Conservation (phyloP, 2,888 invertebrate genomes). For the Lithodes maja region DNA sequence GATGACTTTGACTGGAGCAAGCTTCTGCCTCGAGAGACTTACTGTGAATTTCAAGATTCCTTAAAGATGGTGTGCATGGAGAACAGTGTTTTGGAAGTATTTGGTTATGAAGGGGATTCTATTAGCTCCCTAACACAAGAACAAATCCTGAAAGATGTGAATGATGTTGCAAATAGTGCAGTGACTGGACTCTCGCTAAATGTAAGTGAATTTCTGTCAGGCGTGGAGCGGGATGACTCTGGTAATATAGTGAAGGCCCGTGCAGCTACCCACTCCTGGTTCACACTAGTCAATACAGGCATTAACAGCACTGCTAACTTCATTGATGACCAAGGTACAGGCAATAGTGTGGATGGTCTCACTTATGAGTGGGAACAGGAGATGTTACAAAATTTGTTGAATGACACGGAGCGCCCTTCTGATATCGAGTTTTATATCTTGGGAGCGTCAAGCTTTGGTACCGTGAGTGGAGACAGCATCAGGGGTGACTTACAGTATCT, state of each 20-base stretch:
- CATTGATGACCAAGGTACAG: constrained; percentile 77
- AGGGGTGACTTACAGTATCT: constrained; percentile 84
- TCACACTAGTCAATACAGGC: constrained; percentile 49
- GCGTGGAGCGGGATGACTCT: constrained; percentile 13
- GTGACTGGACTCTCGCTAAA: constrained; percentile 81
- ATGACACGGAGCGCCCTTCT: constrained; percentile 20
- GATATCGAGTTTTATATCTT: constrained; percentile 39
- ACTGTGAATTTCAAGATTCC: constrained; percentile 56
- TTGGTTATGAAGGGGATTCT: constrained; percentile 79
- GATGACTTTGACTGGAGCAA: constrained; percentile 49
- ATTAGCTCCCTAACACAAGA: constrained; percentile 79
- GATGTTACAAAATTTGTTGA: constrained; percentile 38
- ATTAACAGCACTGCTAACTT: constrained; percentile 36
- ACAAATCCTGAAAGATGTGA: constrained; percentile 80
- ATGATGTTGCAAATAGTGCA: constrained; percentile 79
- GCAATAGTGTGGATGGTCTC: constrained; percentile 42
- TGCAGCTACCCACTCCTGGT: constrained; percentile 56
- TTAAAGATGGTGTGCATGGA: constrained; percentile 73
- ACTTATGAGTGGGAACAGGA: constrained; percentile 57
- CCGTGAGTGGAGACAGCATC: constrained; percentile 82
- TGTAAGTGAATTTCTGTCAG: constrained; percentile 74
- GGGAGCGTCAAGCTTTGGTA: constrained; percentile 80
- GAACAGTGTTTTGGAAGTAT: constrained; percentile 82
- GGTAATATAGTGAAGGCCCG: constrained; percentile 55
- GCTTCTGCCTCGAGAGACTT: constrained; percentile 45